phyloP scores from a whole-genome alignment of 1,140 invertebrate genomes.

The Monomorium pharaonis region DNA sequence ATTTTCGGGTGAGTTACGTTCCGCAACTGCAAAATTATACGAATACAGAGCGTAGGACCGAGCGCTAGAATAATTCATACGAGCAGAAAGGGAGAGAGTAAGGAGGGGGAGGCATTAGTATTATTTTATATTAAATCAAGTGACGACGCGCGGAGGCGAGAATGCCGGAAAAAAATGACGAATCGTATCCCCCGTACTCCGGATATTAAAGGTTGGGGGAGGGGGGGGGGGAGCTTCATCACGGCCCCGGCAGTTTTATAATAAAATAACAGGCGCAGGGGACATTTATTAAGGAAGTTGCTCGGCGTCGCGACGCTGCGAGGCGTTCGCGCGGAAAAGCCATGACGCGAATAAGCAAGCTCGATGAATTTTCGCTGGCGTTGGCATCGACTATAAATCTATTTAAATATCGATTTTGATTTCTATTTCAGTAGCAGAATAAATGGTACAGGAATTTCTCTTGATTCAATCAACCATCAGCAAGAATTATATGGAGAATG shows the following conservation, averaged over 20 bases:
- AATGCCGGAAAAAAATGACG: slow-evolving; percentile 38
- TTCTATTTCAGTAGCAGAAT: not conserved
- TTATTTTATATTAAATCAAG: slow-evolving; percentile 54
- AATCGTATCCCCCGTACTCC: slow-evolving; percentile 30
- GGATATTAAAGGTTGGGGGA: slow-evolving; percentile 46
- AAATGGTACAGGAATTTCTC: not conserved
- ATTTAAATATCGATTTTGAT: not conserved
- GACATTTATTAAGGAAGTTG: slow-evolving; percentile 57
- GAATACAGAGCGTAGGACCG: not conserved
- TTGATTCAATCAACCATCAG: not conserved
- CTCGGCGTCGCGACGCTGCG: slow-evolving; percentile 9
- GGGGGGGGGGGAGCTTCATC: slow-evolving; percentile 20
- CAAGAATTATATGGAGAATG: not conserved
- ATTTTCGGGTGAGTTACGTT: not conserved
- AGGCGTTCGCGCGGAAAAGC: slow-evolving; percentile 1
- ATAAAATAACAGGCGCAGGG: slow-evolving; percentile 44
- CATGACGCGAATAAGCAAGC: not conserved
- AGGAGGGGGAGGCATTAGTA: not conserved
- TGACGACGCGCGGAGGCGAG: not conserved
- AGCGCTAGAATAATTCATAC: slow-evolving; percentile 20
- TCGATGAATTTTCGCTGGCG: slow-evolving; percentile 1
- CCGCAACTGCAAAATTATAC: not conserved
- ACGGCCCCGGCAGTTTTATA: slow-evolving; percentile 23
- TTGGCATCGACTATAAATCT: not conserved
- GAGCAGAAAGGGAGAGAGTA: not conserved